These are phyloP conservation scores for Apis cerana DNA, from an alignment of 1,140 invertebrate species.

Conservation along the genomic window DNA sequence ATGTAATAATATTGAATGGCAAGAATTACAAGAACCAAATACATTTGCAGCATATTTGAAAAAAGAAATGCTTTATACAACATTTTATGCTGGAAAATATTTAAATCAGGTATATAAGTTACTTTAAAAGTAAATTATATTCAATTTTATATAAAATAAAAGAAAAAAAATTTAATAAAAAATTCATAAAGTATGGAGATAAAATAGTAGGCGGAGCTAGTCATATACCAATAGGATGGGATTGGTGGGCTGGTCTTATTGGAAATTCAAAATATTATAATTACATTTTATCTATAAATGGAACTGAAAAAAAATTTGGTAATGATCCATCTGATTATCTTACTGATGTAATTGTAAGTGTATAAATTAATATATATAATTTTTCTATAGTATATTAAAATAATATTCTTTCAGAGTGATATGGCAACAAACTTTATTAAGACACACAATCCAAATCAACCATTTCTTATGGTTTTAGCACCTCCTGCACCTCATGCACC, in stretches of 20 bases:
- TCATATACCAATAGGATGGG: constrained; percentile 90
- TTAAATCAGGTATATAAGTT: constrained; percentile 86
- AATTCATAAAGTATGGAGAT: constrained; percentile 83
- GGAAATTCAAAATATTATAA: constrained; percentile 95
- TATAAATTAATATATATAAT: neutral
- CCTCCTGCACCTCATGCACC: constrained; percentile 93
- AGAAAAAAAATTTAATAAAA: constrained; percentile 22
- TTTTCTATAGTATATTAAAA: neutral
- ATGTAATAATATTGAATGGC: constrained; percentile 88
- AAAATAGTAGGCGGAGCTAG: constrained; percentile 82
- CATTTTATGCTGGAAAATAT: constrained; percentile 94
- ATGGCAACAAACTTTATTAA: constrained; percentile 84
- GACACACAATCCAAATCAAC: constrained; percentile 70
- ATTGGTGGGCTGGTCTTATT: constrained; percentile 89
- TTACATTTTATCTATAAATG: constrained; percentile 93
- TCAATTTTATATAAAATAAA: neutral
- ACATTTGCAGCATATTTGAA: constrained; percentile 87
- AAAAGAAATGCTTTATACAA: constrained; percentile 84
- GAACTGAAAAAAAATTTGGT: constrained; percentile 83
- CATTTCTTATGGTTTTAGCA: constrained; percentile 92
- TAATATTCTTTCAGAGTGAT: constrained; percentile 77
- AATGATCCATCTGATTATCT: constrained; percentile 85
- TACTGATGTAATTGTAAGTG: constrained; percentile 91
- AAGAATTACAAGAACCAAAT: constrained; percentile 83
- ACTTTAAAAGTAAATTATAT: neutral